Conservation (phyloP, 1,140 invertebrate species). For the Aporrectodea caliginosa region DNA sequence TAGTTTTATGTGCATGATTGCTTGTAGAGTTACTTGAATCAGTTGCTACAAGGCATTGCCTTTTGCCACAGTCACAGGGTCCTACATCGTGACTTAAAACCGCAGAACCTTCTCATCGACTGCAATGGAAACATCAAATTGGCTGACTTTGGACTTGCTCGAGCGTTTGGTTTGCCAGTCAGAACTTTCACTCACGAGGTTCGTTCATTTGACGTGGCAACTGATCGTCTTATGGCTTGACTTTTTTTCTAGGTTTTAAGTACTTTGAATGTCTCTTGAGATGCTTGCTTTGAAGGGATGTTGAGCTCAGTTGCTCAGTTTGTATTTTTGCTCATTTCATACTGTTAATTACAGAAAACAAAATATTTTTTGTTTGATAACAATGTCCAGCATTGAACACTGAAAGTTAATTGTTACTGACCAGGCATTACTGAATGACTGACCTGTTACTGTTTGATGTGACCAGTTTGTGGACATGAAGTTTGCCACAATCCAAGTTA, state of each 20-base stretch:
- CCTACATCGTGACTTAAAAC: constrained; percentile 94
- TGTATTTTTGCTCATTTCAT: background rate
- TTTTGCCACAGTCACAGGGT: constrained; percentile 93
- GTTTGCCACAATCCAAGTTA: too few relatives aligned
- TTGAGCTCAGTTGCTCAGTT: background rate
- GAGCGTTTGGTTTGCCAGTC: constrained; percentile 86
- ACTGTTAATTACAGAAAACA: too few relatives aligned
- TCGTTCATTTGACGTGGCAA: constrained; percentile 63
- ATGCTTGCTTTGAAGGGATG: background rate
- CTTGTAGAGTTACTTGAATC: constrained; percentile 70
- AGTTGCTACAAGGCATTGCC: constrained; percentile 87
- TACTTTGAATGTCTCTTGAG: background rate
- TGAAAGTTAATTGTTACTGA: too few relatives aligned
- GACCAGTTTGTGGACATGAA: too few relatives aligned
- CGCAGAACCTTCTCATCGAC: constrained; percentile 84
- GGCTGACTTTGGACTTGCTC: constrained; percentile 95
- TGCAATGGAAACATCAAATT: constrained; percentile 71
- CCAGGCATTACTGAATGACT: too few relatives aligned
- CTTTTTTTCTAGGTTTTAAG: background rate
- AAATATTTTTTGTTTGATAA: too few relatives aligned
- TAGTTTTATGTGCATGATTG: constrained; percentile 62
- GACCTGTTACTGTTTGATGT: too few relatives aligned
- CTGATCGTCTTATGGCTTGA: background rate
- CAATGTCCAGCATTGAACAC: too few relatives aligned
- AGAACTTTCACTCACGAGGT: constrained; percentile 96